Evolutionary conservation across 2,797 vertebrate species (phyloP).

Genomic region (Delichon dasypus): DNA sequence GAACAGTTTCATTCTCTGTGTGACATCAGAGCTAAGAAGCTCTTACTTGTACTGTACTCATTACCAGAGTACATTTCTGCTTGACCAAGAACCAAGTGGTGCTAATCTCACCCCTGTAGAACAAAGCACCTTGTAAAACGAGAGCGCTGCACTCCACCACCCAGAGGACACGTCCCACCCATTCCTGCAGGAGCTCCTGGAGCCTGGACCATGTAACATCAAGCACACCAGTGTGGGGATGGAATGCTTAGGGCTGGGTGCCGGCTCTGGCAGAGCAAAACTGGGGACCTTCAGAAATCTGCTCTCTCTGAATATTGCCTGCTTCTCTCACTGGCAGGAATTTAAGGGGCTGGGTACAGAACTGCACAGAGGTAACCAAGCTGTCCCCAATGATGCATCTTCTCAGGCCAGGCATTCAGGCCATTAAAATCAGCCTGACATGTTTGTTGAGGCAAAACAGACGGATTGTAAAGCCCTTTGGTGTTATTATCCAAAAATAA

Average conservation of each 20-base stretch:
- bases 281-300: not conserved
- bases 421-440: not conserved
- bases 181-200: not conserved
- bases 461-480: not conserved
- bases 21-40: not conserved
- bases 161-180: not conserved
- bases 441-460: not conserved
- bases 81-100: not conserved
- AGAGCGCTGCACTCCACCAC: not conserved
- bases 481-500: not conserved
- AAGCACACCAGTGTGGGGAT: accelerated
- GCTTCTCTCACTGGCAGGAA: not conserved
- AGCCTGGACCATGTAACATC: not conserved
- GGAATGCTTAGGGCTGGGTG: not conserved
- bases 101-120: not conserved
- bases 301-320: not conserved
- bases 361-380: not conserved
- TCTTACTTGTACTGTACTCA: not conserved
- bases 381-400: not conserved
- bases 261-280: not conserved
- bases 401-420: not conserved
- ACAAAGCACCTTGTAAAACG: not conserved
- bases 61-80: not conserved
- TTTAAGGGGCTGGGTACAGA: not conserved
- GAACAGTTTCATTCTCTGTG: not conserved